Evolutionary conservation across 2,797 vertebrate genomes (phyloP), one percentile per base, ranked within the genome.

Genomic region (Macropodus opercularis): DNA sequence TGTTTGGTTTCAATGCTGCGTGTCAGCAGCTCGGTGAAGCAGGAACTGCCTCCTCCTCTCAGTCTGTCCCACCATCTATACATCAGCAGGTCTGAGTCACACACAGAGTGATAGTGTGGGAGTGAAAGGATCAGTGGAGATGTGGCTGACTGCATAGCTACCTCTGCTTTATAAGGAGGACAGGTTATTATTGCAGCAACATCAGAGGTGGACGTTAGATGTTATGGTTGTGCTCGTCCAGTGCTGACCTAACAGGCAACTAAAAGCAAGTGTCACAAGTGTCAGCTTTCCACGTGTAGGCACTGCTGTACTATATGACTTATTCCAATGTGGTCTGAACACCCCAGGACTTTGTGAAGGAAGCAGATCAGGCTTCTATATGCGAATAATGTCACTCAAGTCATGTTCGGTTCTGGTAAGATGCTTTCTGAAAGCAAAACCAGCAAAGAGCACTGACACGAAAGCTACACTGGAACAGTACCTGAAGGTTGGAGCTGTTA

Each of bases 61-160:
- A 59, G 65, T 79, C 78, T 76, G 77, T 73, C 79, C 85, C 65
- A 74, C 69, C 84, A 77, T 80, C 79, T 62, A 87, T 88, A 90
- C 79, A 85, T 89, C 79, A 85, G 81, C 83, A 79, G 69, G 61
- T 79, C 83, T 89, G 86, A 87, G 74, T 88, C 85, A 90, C 81
- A 75, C 64, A 64, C 18, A 65, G 19, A 60, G 67, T 65, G 55
- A 57, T 39, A 23, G 70, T 69, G 85, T 87, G 64, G 84, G 86
- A 87, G 84, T 66, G 76, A 78, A 81, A 69, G 81, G 72, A 83
- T 85, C 69, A 80, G 73, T 60, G 77, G 54, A 67, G 60, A 75
- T 63, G 66, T 54, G 74, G 35, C 66, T 72, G 56, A 71, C 72
- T 77, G 68, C 69, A 75, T 85, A 53, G 70, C 52, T 66, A 73